Evolutionary conservation across 2,888 invertebrate species (phyloP), one percentile per base, ranked within the genome.

Genomic region (Drosophila pseudotalamancana): DNA sequence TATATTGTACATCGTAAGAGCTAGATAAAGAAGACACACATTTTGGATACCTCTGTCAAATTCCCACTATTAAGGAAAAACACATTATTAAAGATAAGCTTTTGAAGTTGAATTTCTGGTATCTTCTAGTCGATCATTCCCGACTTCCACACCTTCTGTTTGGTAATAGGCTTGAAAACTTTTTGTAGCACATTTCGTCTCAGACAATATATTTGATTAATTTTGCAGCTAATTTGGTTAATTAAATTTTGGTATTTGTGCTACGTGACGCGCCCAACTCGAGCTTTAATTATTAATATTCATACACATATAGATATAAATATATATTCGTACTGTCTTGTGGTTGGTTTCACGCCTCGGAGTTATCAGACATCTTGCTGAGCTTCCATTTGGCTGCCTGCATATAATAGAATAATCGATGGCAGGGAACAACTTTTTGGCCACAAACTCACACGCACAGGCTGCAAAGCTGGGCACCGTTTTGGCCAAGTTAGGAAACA

Each of bases 221-320:
- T 71, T 68, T 64, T 37, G 54, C 64, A 48, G 70, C 74, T 74
- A 80, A 79, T 79, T 79, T 80, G 62, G 63, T 56, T 74, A 86
- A 87, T 83, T 80, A 72, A 83, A 88, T 83, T 76, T 70, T 62
- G 61, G 49, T 79, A 72, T 86, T 77, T 83, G 39, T 63, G 81
- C 49, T 83, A 83, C 83, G 88, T 83, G 83, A 72, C 55, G 55
- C 18, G 78, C 53, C 60, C 71, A 21, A 42, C 65, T 57, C 69
- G 82, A 69, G 67, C 45, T 61, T 85, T 75, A 78, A 87, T 85
- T 85, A 87, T 67, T 75, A 48, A 68, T 57, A 72, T 65, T 54
- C 64, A 64, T 69, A 51, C 31, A 78, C 61, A 35, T 39, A 16
- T 11, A 18, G 16, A n/a, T 25, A 23, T 19, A 69, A 64, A 49